Base-by-base conservation (phyloP, 2,113 vertebrate species). In the Coturnix japonica region DNA sequence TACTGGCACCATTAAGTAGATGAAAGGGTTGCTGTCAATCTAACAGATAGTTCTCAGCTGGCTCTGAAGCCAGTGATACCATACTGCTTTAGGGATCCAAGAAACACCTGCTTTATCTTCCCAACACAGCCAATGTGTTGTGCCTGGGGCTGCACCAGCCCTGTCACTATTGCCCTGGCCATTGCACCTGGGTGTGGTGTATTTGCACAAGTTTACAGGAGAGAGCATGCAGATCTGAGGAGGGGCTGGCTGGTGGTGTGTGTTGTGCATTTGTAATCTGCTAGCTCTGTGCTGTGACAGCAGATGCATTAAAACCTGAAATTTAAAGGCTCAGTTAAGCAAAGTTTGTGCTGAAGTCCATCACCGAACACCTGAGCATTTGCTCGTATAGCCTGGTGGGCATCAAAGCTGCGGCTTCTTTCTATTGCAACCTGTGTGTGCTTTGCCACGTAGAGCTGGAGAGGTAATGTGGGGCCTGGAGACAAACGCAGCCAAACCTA, bases 21-120 rank as follows among this genome's bases (percentile, higher is more conserved):
- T 94, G 49, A 81, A 94, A 76, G 25, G 84, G 66, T 81, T 67
- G 37, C 43, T 80, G 71, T 82, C 78, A 72, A 69, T 92, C 70
- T 85, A 77, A 77, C 69, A 81, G 84, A 90, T 72, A 46, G 35
- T 31, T 82, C 60, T 85, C 6, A 83, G 51, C 67, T 81, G 5
- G 39, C 22, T 87, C 72, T 81, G 61, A 87, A 85, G n/a, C 60
- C n/a, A 53, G 79, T 82, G 67, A 76, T 82, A 80, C 77, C 41
- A 11, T 41, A 17, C 37, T 84, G 56, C 71, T 83, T 75, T 84
- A 83, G 60, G 84, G 64, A 47, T 89, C 54, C 28, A 39, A 81
- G 54, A 85, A 91, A 25, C 73, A 49, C 6, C 77, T 87, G 54
- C 13, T 74, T 67, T 81, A 1, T 41, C 71, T 89, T 59, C 18